Base-by-base conservation (phyloP, 2,888 invertebrate species). In the Argynnis bischoffii region DNA sequence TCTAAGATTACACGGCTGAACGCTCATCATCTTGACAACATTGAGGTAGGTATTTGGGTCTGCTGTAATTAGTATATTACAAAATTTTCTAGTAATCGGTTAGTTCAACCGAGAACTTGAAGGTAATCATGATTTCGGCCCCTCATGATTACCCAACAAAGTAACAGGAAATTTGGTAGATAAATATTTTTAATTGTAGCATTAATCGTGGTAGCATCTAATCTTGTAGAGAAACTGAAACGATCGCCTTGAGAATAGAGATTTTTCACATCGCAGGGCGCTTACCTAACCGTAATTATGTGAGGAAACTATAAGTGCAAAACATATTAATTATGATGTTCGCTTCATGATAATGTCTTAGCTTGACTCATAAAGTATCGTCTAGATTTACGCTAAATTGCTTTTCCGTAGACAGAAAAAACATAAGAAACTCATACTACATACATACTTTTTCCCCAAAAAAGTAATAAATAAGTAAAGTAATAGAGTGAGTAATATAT, bases 191-290 rank as follows among this genome's bases (percentile, higher is more conserved):
- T 70, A 88, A 86, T 84, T 83, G 81, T 83, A 80, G 77, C 77
- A 76, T 73, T 82, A 85, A 88, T 88, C 86, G 79, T 75, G 72
- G 72, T 66, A 66, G 84, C 31, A 86, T 86, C 85, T 83, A 76
- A 81, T 83, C 75, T 80, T 81, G 84, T 80, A 78, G 79, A 85
- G 83, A 83, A 85, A 85, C 85, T 79, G 76, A 47, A 48, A 47
- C 77, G 80, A 76, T 84, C 75, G 81, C 91, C 91, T 91, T 91
- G 90, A 87, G 85, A 87, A 83, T 78, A 68, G 75, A 79, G 82
- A 83, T 87, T 85, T 85, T 87, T 86, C 78, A 76, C 78, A 78
- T 77, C 76, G 74, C 83, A 80, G 81, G 79, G 82, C 77, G 78
- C 86, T 88, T 88, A 80, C 85, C 76, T 79, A 84, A 87, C 78